Percentiles rank a stretch among this genome's conserved stretches.
Conservation (phyloP, 1,140 invertebrate species). For the Drosophila tristis region DNA sequence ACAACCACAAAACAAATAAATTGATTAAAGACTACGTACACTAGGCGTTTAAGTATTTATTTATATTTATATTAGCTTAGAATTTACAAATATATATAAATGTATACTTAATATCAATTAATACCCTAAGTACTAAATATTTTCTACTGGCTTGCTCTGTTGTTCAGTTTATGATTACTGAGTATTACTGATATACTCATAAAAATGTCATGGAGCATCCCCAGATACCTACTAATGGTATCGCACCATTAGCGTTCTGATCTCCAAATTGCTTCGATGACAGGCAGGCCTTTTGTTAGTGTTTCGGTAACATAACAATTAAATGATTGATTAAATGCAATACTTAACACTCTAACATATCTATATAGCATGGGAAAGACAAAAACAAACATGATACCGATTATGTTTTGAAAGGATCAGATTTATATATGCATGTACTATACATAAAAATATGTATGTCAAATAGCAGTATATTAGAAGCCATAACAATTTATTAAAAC, state of each 20-base stretch:
- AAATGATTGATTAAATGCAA: conserved; percentile 17
- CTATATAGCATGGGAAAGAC: background rate
- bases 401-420: too few relatives aligned
- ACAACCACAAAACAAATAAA: background rate
- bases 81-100: conserved; percentile 18
- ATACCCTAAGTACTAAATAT: conserved; percentile 1
- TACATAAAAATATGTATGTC: too few relatives aligned
- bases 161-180: background rate
- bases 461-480: too few relatives aligned
- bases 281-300: conserved; percentile 6
- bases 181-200: background rate
- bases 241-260: too few relatives aligned
- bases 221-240: too few relatives aligned
- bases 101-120: conserved; percentile 11
- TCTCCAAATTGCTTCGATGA: conserved; percentile 1
- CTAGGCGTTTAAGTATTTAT: conserved; percentile 27
- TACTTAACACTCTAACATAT: background rate
- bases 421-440: too few relatives aligned
- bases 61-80: conserved; percentile 15
- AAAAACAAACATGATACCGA: too few relatives aligned
- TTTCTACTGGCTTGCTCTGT: background rate
- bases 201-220: background rate
- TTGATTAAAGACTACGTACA: background rate
- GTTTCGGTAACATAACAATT: conserved; percentile 32
- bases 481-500: too few relatives aligned